Base-by-base conservation (phyloP, 2,797 vertebrate genomes). In the Capromys pilorides region DNA sequence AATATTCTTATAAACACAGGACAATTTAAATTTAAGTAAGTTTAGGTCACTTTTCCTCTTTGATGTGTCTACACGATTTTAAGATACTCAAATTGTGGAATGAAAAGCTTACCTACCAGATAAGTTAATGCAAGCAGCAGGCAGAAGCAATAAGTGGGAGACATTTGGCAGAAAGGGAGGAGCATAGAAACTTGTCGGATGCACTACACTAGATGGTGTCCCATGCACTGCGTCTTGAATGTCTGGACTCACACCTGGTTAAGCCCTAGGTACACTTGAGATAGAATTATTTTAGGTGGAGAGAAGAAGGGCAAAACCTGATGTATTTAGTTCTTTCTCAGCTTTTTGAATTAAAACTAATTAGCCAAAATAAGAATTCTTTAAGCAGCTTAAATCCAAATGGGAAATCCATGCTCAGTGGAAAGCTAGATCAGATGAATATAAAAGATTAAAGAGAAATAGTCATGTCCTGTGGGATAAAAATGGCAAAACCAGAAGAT, bases 331-430 rank as follows among this genome's bases (percentile, higher is more conserved):
- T 95, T n/a, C 69, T 93, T 96, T 89, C 86, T 96, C 73, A 71
- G 95, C 95, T 96, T 91, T 93, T 67, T 88, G 87, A 97, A 96
- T 96, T 93, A 97, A 96, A 91, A 91, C 84, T 96, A 97, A 97
- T 97, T 97, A 97, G 93, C 91, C 87, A 91, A 97, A 97, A 97
- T 96, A 95, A 96, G 89, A 96, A 96, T 96, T 93, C 95, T 87
- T 51, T 94, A 97, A 95, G 95, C 96, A 97, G 95, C 93, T 97
- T 97, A 97, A 96, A 97, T 84, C 91, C 97, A 96, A 97, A 96
- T 95, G 96, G 94, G 96, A 97, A 97, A 95, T 96, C 87, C 86
- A 91, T 0, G 8, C 86, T 82, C 81, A 90, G 71, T 82, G 36
- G 94, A 97, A 96, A 93, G 57, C 93, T 95, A 95, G 94, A 97